phyloP scores from a whole-genome alignment of 2,888 invertebrate genomes.

The Eumacrocentrus americanus region DNA sequence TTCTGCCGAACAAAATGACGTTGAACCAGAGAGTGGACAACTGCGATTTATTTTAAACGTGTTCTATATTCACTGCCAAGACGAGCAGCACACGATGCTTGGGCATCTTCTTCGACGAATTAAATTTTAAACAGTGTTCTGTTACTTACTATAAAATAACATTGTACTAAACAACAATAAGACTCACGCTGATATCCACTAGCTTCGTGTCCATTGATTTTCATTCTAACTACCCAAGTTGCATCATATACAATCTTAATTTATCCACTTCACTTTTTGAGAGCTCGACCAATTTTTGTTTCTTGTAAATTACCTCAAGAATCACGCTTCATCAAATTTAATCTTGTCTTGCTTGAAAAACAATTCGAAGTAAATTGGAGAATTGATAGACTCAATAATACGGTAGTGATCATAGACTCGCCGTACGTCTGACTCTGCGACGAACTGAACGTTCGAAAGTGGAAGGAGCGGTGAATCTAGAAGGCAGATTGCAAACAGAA shows the following conservation, averaged over 20 bases:
- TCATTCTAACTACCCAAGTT: conserved; percentile 39
- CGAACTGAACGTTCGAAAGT: conserved; percentile 38
- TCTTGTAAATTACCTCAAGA: background rate
- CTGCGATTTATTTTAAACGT: conserved; percentile 17
- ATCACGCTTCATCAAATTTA: background rate
- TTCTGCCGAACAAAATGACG: background rate
- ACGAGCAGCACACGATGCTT: background rate
- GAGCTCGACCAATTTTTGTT: background rate
- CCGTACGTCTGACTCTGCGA: conserved; percentile 37
- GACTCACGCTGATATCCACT: conserved; percentile 44
- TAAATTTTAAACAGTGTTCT: too few species aligned
- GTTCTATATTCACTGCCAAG: conserved; percentile 18
- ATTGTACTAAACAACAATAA: background rate
- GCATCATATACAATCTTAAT: conserved; percentile 28
- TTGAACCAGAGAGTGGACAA: background rate
- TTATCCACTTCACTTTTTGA: background rate
- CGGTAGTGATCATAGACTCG: conserved; percentile 17
- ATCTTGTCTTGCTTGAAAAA: background rate
- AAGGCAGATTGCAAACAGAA: conserved; percentile 26
- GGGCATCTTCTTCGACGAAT: background rate
- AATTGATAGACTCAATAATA: background rate
- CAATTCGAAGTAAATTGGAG: background rate
- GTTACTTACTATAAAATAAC: background rate
- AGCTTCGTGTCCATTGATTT: conserved; percentile 44
- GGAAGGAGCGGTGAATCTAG: conserved; percentile 23